Percentiles rank a stretch among this genome's conserved stretches.
Evolutionary conservation across 2,797 vertebrate species (phyloP).

Genomic region (Enoplosus armatus): DNA sequence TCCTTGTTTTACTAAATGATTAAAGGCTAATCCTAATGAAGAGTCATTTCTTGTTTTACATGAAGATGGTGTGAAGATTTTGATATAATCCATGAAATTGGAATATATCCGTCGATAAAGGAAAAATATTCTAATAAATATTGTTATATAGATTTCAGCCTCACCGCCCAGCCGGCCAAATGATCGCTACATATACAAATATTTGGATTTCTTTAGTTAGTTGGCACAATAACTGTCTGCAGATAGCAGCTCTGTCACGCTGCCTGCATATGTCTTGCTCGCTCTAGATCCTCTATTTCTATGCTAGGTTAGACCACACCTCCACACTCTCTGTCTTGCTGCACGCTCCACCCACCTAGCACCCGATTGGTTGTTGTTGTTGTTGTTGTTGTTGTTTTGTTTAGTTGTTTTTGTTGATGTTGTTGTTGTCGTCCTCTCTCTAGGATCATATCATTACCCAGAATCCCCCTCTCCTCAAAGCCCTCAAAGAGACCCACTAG

Average conservation of each 20-base stretch:
- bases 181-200: background rate
- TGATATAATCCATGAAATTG: background rate
- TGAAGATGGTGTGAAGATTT: too few species aligned
- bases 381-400: slow-evolving; percentile 91
- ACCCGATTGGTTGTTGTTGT: slow-evolving; percentile 82
- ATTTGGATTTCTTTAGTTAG: background rate
- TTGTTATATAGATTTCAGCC: background rate
- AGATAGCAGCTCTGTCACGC: too few species aligned
- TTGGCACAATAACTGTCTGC: background rate
- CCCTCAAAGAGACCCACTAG: slow-evolving; percentile 99
- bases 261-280: background rate
- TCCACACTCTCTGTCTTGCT: slow-evolving; percentile 75
- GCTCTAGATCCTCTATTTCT: slow-evolving; percentile 66
- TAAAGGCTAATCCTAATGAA: too few species aligned
- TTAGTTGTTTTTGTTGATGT: slow-evolving; percentile 92
- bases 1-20: too few species aligned
- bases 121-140: background rate
- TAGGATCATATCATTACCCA: slow-evolving; percentile 99
- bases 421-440: slow-evolving; percentile 99
- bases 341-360: slow-evolving; percentile 79
- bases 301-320: slow-evolving; percentile 60
- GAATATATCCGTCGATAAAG: background rate
- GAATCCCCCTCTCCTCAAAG: slow-evolving; percentile 99
- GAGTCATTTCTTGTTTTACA: too few species aligned
- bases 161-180: too few species aligned